Evolutionary conservation across 2,888 invertebrate species (phyloP).

Genomic region (Catotricha subobsoleta): DNA sequence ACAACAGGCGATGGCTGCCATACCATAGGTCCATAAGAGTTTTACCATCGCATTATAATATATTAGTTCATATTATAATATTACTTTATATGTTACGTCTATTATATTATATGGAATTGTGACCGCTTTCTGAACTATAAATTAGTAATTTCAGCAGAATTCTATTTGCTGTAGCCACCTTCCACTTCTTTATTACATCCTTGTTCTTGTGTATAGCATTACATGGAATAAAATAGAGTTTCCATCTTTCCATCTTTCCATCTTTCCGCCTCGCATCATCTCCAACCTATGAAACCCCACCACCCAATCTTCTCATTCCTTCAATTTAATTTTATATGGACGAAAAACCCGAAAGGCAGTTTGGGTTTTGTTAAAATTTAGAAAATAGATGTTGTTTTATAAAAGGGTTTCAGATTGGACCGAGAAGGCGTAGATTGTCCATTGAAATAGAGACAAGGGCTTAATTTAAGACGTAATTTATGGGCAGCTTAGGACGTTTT

Average conservation of each 20-base stretch:
- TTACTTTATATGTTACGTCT: too few species aligned
- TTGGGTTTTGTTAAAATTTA: slow-evolving; percentile 7
- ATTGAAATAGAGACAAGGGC: slow-evolving; percentile 4
- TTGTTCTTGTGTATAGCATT: neutral
- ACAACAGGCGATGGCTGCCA: too few species aligned
- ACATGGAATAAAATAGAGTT: neutral
- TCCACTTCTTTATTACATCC: neutral
- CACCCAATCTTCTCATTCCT: neutral
- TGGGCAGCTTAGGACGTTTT: slow-evolving; percentile 6
- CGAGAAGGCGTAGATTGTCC: neutral
- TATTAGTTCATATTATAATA: too few species aligned
- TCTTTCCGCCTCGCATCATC: neutral
- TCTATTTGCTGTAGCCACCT: slow-evolving; percentile 1
- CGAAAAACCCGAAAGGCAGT: slow-evolving; percentile 1
- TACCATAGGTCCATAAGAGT: too few species aligned
- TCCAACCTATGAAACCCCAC: neutral
- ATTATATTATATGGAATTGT: too few species aligned
- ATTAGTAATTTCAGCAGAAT: slow-evolving; percentile 10
- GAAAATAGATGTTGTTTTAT: slow-evolving; percentile 8
- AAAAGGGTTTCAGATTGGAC: neutral
- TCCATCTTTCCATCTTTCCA: too few species aligned
- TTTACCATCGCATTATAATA: too few species aligned
- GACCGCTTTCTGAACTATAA: slow-evolving; percentile 9
- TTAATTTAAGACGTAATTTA: slow-evolving; percentile 7
- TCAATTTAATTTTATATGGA: neutral